A percentile compares a stretch with the other conserved stretches of the same genome.
Evolutionary conservation across 2,888 invertebrate genomes (phyloP).

Genomic region (Spicauda simplicius): DNA sequence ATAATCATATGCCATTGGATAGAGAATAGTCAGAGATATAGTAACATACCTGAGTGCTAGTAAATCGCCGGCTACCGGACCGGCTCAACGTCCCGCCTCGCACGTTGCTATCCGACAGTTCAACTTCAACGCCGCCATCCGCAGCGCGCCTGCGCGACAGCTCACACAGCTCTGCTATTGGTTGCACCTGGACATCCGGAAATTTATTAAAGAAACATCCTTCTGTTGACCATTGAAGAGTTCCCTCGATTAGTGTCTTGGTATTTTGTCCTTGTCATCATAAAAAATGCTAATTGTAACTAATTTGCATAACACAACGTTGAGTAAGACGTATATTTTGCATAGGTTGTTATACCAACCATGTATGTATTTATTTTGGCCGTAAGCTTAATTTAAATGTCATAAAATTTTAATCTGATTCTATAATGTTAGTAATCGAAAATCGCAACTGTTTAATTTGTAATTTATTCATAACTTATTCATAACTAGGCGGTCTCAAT

Average conservation of each 20-base stretch:
- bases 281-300: too few species aligned
- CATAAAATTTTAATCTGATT: not conserved
- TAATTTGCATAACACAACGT: too few species aligned
- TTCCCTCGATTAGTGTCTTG: not conserved
- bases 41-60: constrained; percentile 84
- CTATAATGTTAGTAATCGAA: not conserved
- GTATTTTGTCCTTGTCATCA: too few species aligned
- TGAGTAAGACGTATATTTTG: too few species aligned
- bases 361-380: too few species aligned
- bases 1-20: too few species aligned
- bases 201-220: too few species aligned
- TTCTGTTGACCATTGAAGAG: too few species aligned
- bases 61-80: constrained; percentile 92
- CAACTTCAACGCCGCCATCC: constrained; percentile 87
- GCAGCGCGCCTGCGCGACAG: constrained; percentile 90
- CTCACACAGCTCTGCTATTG: constrained; percentile 96
- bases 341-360: too few species aligned
- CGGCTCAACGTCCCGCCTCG: constrained; percentile 91
- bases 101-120: constrained; percentile 87
- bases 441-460: not conserved
- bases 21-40: not conserved
- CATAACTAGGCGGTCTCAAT: not conserved
- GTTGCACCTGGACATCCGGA: constrained; percentile 90
- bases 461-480: constrained; percentile 18
- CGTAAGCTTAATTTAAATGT: too few species aligned